Percentiles rank a stretch among this genome's conserved stretches.
Evolutionary conservation across 2,113 vertebrate species (phyloP).

Genomic region (Helogale parvula): DNA sequence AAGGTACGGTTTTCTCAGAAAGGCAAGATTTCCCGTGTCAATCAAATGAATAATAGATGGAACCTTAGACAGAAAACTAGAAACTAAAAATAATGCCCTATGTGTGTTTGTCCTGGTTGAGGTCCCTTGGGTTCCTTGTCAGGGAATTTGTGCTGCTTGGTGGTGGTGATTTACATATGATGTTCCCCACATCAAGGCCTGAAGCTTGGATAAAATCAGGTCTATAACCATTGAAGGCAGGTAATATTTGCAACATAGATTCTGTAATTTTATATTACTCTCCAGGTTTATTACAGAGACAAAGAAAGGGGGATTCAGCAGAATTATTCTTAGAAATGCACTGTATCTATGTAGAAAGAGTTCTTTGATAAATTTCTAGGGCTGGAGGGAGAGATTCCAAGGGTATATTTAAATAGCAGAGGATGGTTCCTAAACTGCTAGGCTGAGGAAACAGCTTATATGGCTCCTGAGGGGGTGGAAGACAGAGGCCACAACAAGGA

Average conservation of each 20-base stretch:
- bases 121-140: not conserved
- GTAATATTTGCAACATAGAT: not conserved
- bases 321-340: conserved; percentile 37
- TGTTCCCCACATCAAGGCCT: no score
- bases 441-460: not conserved
- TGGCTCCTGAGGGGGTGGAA: not conserved
- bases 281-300: not conserved
- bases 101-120: not conserved
- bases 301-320: not conserved
- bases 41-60: not conserved
- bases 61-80: not conserved
- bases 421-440: not conserved
- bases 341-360: not conserved
- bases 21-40: not conserved
- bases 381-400: not conserved
- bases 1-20: not conserved
- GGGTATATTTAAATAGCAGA: not conserved
- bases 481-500: not conserved
- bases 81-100: not conserved
- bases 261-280: conserved; percentile 17
- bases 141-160: not conserved
- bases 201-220: not conserved
- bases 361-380: conserved; percentile 13
- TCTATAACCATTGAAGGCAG: not conserved
- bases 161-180: not conserved